Percentiles rank a stretch among this genome's conserved stretches.
Conservation (phyloP, 2,888 invertebrate species). For the Acleris emargana region DNA sequence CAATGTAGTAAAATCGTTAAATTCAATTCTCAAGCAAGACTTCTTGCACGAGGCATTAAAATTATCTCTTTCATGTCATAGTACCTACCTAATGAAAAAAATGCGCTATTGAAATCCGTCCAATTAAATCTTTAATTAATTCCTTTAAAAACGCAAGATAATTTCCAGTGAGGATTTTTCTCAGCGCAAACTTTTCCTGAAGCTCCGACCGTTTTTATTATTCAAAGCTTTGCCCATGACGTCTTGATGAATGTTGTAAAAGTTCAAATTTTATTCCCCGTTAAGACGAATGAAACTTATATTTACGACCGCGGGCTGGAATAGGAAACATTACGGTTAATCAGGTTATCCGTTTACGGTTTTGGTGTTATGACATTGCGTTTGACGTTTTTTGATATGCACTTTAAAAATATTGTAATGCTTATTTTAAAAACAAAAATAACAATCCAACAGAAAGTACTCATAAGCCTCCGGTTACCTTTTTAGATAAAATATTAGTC, state of each 20-base stretch:
- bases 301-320: constrained; percentile 32
- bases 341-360: constrained; percentile 9
- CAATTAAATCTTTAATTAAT: constrained; percentile 24
- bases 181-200: constrained; percentile 10
- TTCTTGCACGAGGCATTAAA: too few species aligned
- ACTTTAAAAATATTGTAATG: neutral
- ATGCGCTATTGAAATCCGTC: neutral
- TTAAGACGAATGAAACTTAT: constrained; percentile 36
- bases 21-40: too few species aligned
- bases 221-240: constrained; percentile 40
- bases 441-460: too few species aligned
- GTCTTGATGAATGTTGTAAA: constrained; percentile 42
- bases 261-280: constrained; percentile 40
- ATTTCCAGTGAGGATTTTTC: constrained; percentile 14
- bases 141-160: constrained; percentile 15
- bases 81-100: neutral
- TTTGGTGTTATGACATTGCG: neutral
- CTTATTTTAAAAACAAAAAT: too few species aligned
- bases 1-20: too few species aligned
- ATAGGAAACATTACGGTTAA: constrained; percentile 7
- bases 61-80: neutral
- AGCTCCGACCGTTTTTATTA: constrained; percentile 32
- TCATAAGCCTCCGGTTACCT: too few species aligned
- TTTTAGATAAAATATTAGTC: too few species aligned
- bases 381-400: neutral